Evolutionary conservation across 2,113 vertebrate genomes (phyloP).

Genomic region (Suricata suricatta): DNA sequence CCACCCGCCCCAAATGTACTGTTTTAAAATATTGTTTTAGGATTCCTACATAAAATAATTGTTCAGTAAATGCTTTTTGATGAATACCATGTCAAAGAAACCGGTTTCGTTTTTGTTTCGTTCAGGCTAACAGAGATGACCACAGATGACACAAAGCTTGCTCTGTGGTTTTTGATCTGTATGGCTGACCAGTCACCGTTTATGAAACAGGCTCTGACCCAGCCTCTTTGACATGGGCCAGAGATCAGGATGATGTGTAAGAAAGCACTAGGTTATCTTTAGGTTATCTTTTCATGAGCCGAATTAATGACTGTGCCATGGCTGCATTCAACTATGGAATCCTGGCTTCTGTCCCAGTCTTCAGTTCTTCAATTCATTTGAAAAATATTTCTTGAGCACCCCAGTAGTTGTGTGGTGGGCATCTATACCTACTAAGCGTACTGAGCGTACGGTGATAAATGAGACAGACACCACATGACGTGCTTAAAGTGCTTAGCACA

Average conservation of each 20-base stretch:
- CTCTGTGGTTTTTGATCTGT: background rate
- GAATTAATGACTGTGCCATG: background rate
- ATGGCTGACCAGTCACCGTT: background rate
- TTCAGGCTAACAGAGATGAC: background rate
- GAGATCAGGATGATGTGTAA: background rate
- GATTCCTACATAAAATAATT: background rate
- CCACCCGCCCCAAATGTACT: background rate
- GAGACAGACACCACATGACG: fast-evolving
- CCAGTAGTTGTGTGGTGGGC: background rate
- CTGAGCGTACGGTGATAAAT: background rate
- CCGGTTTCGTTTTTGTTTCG: background rate
- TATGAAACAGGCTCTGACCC: background rate
- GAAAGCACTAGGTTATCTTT: background rate
- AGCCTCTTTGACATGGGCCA: background rate
- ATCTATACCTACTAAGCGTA: background rate
- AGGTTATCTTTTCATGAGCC: background rate
- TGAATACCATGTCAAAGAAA: background rate
- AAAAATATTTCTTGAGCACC: background rate
- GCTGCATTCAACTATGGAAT: background rate
- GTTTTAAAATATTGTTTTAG: background rate
- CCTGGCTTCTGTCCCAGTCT: background rate
- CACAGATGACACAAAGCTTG: background rate
- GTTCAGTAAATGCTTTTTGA: background rate
- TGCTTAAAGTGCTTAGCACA: background rate
- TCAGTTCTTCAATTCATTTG: background rate